Conservation (phyloP, 2,113 vertebrate genomes). For the Xiphophorus couchianus region DNA sequence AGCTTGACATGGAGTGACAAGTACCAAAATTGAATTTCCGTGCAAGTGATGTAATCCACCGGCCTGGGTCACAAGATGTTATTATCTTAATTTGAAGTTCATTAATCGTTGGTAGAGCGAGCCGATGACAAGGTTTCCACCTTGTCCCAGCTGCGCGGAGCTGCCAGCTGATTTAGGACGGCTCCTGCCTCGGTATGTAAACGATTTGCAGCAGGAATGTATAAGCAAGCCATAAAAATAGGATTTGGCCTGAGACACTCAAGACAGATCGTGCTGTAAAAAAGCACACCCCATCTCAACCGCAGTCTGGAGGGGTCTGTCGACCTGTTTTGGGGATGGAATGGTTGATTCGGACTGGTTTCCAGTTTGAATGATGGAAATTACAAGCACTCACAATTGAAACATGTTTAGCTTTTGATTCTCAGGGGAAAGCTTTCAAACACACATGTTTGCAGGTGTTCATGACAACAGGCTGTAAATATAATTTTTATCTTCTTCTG, state of each 20-base stretch:
- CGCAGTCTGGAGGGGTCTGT: constrained; percentile 71
- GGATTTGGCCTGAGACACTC: constrained; percentile 87
- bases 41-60: constrained; percentile 75
- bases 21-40: constrained; percentile 74
- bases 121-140: constrained; percentile 86
- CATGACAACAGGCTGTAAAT: neutral
- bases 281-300: constrained; percentile 83
- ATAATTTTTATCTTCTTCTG: no score
- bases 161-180: constrained; percentile 93
- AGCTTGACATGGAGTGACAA: constrained; percentile 47
- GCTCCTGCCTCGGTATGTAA: constrained; percentile 89
- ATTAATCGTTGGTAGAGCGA: constrained; percentile 77
- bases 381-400: neutral
- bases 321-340: neutral
- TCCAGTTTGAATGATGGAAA: constrained; percentile 39
- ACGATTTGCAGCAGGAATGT: constrained; percentile 90
- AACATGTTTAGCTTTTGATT: neutral
- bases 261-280: constrained; percentile 86
- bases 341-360: constrained; percentile 60
- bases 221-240: constrained; percentile 96
- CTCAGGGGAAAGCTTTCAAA: neutral
- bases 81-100: constrained; percentile 77
- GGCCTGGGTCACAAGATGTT: constrained; percentile 57
- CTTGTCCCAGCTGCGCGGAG: constrained; percentile 86
- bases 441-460: neutral